These are phyloP conservation scores for Merluccius polli DNA, from an alignment of 2,797 vertebrate species.

Conservation along the genomic window DNA sequence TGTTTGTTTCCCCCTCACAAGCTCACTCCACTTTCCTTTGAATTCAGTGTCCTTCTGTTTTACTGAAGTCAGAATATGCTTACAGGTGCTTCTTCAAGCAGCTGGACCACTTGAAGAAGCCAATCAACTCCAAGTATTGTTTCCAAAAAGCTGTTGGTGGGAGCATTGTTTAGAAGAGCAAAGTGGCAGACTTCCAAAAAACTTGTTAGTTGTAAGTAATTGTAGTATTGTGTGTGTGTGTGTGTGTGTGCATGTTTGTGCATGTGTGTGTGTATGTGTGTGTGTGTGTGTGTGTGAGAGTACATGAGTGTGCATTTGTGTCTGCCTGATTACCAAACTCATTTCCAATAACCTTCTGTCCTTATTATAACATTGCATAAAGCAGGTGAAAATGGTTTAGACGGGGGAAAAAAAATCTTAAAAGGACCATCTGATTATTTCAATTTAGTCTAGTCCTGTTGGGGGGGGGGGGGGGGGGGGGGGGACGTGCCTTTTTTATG, in stretches of 20 bases:
- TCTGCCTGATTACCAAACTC: constrained; percentile 2
- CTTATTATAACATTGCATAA: not conserved
- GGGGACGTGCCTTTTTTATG: no score
- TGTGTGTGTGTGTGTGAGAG: not conserved
- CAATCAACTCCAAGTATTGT: not conserved
- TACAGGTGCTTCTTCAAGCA: not conserved
- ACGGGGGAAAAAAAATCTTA: not conserved
- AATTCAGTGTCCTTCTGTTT: no score
- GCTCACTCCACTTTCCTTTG: not conserved
- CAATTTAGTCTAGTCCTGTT: not conserved
- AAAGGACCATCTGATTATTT: not conserved
- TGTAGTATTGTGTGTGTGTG: not conserved
- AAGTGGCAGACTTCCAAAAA: not conserved
- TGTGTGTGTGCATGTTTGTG: not conserved
- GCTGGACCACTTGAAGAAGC: not conserved
- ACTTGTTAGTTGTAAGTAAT: not conserved
- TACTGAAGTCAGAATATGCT: not conserved
- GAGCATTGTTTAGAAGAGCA: not conserved
- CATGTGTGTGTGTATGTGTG: not conserved
- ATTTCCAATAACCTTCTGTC: not conserved
- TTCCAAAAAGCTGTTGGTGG: not conserved
- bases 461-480: no score
- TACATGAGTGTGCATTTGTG: not conserved
- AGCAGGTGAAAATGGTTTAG: not conserved
- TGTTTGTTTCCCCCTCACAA: not conserved